Conservation (phyloP, 2,797 vertebrate species). For the Cynopterus sphinx region DNA sequence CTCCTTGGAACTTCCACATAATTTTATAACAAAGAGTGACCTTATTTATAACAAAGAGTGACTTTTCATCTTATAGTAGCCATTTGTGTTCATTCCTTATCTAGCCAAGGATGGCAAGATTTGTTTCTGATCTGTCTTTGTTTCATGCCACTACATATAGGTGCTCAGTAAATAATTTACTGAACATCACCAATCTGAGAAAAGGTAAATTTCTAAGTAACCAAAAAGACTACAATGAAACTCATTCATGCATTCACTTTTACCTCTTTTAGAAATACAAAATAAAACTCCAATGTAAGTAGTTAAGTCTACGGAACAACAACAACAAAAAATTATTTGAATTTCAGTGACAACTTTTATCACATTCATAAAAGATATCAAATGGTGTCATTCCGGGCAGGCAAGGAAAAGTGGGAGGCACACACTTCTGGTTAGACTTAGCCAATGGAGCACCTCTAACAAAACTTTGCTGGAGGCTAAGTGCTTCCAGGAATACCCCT, state of each 20-base stretch:
- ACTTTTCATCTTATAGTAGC: background rate
- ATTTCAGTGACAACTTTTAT: background rate
- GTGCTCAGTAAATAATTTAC: background rate
- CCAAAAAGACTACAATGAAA: background rate
- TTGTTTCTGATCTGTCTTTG: background rate
- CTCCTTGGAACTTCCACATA: slow-evolving; percentile 12
- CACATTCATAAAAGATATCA: background rate
- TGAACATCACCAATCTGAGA: background rate
- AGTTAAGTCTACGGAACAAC: background rate
- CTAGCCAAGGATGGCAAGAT: background rate
- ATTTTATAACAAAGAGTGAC: background rate
- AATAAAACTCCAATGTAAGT: background rate
- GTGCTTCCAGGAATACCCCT: background rate
- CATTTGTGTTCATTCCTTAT: background rate
- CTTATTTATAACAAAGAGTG: background rate
- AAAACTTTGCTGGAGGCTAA: background rate
- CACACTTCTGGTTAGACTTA: background rate
- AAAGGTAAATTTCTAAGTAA: slow-evolving; percentile 18
- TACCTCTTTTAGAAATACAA: background rate
- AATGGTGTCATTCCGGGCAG: background rate
- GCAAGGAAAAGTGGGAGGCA: background rate
- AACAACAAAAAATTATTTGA: slow-evolving; percentile 12
- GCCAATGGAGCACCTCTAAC: background rate
- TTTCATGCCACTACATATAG: background rate
- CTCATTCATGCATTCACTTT: background rate